Evolutionary conservation across 2,113 vertebrate genomes (phyloP).

Genomic region (Tetrao urogallus): DNA sequence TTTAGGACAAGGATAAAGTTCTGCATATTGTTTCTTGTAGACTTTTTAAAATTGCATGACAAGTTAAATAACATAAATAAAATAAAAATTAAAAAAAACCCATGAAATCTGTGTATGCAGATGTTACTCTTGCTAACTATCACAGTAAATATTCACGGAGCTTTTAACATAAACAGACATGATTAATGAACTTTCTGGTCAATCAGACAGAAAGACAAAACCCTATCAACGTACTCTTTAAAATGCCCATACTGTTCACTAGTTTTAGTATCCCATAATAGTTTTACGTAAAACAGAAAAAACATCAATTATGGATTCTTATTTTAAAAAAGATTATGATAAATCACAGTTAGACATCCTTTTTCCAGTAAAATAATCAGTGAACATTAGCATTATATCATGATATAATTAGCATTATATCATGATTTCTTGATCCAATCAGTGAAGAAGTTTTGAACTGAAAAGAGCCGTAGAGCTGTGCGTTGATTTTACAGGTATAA

Average conservation of each 20-base stretch:
- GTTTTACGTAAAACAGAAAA: not conserved
- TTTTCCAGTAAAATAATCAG: conserved; percentile 32
- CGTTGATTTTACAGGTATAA: not conserved
- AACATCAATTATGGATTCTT: not conserved
- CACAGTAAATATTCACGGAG: not conserved
- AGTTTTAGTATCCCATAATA: not conserved
- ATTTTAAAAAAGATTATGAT: not conserved
- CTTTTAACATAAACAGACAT: not conserved
- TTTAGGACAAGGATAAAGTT: not conserved
- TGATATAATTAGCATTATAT: not conserved
- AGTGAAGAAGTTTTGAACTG: not conserved
- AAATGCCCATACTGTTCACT: not conserved
- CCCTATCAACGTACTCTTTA: not conserved
- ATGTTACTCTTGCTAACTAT: not conserved
- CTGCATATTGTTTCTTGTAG: not conserved
- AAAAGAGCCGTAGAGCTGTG: not conserved
- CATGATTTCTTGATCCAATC: not conserved
- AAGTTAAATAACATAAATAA: not conserved
- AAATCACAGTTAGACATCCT: not conserved
- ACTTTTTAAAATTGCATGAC: not conserved
- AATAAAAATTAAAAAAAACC: not conserved
- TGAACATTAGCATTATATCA: not conserved
- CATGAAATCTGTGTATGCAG: not conserved
- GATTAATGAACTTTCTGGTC: not conserved
- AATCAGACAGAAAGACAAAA: not conserved